A percentile compares a stretch with the other conserved stretches of the same genome.
Conservation (phyloP, 2,113 vertebrate genomes). For the Columbina picui region DNA sequence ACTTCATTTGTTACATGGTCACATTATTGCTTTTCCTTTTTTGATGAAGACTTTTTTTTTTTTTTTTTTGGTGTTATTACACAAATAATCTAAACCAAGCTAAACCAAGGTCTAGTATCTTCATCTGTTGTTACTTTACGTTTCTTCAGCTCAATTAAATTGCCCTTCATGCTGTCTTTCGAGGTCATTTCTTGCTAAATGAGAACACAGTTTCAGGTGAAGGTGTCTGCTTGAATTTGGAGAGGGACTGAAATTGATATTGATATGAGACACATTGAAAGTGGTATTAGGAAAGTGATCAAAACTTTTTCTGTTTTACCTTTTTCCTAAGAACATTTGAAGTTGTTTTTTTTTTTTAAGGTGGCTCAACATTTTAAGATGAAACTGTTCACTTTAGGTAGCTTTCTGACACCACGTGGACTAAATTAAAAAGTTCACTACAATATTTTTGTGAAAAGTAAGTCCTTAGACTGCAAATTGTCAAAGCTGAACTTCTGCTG, state of each 20-base stretch:
- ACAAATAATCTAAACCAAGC: not conserved
- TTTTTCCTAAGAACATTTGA: not conserved
- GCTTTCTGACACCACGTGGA: not conserved
- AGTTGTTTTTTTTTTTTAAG: not conserved
- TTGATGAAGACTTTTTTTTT: not conserved
- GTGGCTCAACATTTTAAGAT: not conserved
- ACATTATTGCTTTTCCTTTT: not conserved
- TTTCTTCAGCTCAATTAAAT: not conserved
- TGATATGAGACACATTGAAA: not conserved
- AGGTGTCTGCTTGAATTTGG: not conserved
- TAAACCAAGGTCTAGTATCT: not conserved
- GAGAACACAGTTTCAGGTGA: not conserved
- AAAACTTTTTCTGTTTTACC: not conserved
- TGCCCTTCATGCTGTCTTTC: not conserved
- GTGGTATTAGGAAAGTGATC: not conserved
- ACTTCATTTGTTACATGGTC: not conserved
- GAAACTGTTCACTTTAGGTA: not conserved
- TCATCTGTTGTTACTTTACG: not conserved
- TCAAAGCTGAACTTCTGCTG: not conserved
- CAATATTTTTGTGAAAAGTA: not conserved
- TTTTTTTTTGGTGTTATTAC: not conserved
- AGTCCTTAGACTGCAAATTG: not conserved
- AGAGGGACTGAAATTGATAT: not conserved
- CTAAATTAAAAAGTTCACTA: not conserved
- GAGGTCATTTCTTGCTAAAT: constrained; percentile 29